Conservation (phyloP, 2,113 vertebrate genomes). For the Rousettus leschenaultii region DNA sequence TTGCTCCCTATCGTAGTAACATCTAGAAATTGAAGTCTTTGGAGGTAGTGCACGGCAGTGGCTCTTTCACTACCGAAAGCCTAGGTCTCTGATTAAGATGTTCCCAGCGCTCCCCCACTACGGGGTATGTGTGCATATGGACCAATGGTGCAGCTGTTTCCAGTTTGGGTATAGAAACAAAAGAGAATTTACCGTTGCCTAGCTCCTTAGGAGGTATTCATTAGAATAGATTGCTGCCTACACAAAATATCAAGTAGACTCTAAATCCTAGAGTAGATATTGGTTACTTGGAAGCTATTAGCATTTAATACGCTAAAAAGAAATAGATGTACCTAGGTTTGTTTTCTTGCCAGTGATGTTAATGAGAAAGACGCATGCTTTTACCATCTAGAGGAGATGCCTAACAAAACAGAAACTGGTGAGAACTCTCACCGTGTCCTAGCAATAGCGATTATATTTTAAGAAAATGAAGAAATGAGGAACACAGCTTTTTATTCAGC, state of each 20-base stretch:
- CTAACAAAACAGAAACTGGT: background rate
- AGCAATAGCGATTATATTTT: background rate
- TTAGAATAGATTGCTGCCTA: constrained; percentile 56
- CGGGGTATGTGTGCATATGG: background rate
- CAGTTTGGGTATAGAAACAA: constrained; percentile 45
- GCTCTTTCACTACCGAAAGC: background rate
- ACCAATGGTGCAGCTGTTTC: constrained; percentile 23
- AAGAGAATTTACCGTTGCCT: constrained; percentile 49
- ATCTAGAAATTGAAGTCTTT: background rate
- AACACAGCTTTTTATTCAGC: background rate
- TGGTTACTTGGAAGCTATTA: constrained; percentile 50
- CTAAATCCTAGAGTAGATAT: constrained; percentile 45
- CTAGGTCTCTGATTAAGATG: background rate
- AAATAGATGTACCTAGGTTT: constrained; percentile 62
- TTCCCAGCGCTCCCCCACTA: too few relatives aligned
- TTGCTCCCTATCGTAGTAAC: background rate
- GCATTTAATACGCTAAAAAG: constrained; percentile 62
- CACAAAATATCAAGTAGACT: constrained; percentile 52
- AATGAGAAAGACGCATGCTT: constrained; percentile 3
- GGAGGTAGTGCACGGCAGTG: background rate
- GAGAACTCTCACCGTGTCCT: background rate
- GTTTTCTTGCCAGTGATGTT: constrained; percentile 45
- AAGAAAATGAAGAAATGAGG: constrained; percentile 6
- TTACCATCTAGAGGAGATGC: background rate
- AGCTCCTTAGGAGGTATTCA: constrained; percentile 50